A percentile compares a stretch with the other conserved stretches of the same genome.
Evolutionary conservation across 2,113 vertebrate genomes (phyloP).

Genomic region (Orthonyx spaldingii): DNA sequence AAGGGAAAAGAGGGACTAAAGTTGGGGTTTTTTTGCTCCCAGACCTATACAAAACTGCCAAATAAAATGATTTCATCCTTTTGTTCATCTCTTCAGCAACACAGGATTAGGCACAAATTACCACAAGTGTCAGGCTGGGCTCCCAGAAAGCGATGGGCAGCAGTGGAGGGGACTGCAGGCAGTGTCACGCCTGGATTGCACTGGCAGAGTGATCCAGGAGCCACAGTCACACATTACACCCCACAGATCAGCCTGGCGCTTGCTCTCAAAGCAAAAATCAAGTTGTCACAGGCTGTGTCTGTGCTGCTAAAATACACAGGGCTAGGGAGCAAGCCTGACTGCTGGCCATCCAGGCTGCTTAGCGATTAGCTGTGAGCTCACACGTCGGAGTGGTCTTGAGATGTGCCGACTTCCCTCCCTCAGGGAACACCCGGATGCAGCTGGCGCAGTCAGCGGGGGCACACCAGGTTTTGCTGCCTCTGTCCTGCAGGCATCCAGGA

Average conservation of each 20-base stretch:
- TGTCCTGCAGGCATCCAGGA: neutral
- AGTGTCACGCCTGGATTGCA: neutral
- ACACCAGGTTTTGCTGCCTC: neutral
- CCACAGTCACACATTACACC: neutral
- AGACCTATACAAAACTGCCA: neutral
- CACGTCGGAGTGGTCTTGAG: rapidly evolving
- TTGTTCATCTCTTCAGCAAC: neutral
- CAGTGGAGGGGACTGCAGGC: neutral
- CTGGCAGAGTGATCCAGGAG: neutral
- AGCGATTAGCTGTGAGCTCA: neutral
- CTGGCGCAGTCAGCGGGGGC: rapidly evolving
- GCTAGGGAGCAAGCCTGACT: neutral
- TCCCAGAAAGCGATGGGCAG: neutral
- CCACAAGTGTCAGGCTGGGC: neutral
- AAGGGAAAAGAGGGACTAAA: neutral
- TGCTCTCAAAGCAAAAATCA: neutral
- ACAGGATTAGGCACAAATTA: neutral
- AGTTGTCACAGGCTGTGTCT: neutral
- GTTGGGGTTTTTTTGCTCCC: neutral
- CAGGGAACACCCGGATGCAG: rapidly evolving
- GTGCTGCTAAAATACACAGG: neutral
- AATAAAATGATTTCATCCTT: neutral
- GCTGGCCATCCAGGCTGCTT: neutral
- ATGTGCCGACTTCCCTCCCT: rapidly evolving
- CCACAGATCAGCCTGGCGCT: rapidly evolving